Conservation (phyloP, 53 echinoderm and acorn worm genomes). For the Pentamera pediparva region DNA sequence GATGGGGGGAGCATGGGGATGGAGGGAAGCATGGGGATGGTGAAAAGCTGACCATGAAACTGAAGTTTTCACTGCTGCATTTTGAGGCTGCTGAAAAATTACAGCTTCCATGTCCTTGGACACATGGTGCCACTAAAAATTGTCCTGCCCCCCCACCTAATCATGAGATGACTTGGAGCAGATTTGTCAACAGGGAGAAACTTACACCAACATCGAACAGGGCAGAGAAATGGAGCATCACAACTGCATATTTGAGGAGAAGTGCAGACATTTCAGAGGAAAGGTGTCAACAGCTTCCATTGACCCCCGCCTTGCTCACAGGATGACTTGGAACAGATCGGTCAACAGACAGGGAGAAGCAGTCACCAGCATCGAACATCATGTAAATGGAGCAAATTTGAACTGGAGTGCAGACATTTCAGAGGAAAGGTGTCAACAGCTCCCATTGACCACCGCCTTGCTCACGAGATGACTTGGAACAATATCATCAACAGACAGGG, state of each 20-base stretch:
- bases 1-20: too few relatives aligned
- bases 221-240: conserved; percentile 34
- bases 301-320: too few relatives aligned
- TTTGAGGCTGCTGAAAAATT: conserved; percentile 34
- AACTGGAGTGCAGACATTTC: too few relatives aligned
- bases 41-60: conserved; percentile 20
- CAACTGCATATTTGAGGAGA: too few relatives aligned
- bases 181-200: conserved; percentile 38
- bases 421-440: too few relatives aligned
- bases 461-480: conserved; percentile 55
- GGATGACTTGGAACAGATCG: too few relatives aligned
- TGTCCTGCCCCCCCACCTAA: conserved; percentile 48
- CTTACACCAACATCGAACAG: conserved; percentile 38
- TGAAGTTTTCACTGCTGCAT: conserved; percentile 39
- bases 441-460: too few relatives aligned
- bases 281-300: conserved; percentile 30
- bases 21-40: conserved; percentile 47
- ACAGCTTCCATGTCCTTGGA: conserved; percentile 31
- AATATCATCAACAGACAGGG: conserved; percentile 43
- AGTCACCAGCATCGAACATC: too few relatives aligned
- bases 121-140: conserved; percentile 42
- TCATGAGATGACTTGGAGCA: conserved; percentile 51
- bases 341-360: too few relatives aligned
- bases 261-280: conserved; percentile 32
- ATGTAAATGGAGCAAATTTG: too few relatives aligned